Percentiles rank a stretch among this genome's conserved stretches.
These are phyloP conservation scores for Nasalis larvatus DNA, from an alignment of 2,113 vertebrate genomes.

Conservation along the genomic window DNA sequence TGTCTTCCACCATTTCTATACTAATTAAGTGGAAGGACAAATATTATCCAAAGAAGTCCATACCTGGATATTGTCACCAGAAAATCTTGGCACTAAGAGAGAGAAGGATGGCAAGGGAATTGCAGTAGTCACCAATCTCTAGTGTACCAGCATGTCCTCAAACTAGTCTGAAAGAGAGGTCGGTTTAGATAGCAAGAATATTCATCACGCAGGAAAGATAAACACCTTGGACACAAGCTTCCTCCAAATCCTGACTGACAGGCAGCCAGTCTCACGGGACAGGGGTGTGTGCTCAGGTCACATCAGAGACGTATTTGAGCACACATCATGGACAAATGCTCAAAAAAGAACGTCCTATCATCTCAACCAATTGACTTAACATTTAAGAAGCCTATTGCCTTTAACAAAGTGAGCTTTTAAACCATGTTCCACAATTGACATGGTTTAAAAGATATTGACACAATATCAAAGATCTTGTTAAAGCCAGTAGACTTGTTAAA, in stretches of 20 bases:
- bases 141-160: neutral
- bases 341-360: neutral
- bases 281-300: neutral
- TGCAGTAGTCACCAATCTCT: neutral
- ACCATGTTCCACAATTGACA: neutral
- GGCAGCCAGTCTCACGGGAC: neutral
- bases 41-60: neutral
- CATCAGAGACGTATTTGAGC: neutral
- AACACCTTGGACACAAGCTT: neutral
- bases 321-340: neutral
- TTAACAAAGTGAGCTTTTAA: neutral
- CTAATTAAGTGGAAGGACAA: neutral
- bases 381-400: neutral
- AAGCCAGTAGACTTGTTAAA: too few species aligned
- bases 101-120: neutral
- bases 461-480: too few species aligned
- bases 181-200: neutral
- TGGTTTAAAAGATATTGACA: too few species aligned
- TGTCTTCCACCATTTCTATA: neutral
- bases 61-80: neutral
- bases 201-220: neutral
- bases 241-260: neutral
- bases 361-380: neutral
- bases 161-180: neutral
- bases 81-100: neutral